Evolutionary conservation across 1,140 invertebrate species (phyloP).

Genomic region (Magallana gigas): DNA sequence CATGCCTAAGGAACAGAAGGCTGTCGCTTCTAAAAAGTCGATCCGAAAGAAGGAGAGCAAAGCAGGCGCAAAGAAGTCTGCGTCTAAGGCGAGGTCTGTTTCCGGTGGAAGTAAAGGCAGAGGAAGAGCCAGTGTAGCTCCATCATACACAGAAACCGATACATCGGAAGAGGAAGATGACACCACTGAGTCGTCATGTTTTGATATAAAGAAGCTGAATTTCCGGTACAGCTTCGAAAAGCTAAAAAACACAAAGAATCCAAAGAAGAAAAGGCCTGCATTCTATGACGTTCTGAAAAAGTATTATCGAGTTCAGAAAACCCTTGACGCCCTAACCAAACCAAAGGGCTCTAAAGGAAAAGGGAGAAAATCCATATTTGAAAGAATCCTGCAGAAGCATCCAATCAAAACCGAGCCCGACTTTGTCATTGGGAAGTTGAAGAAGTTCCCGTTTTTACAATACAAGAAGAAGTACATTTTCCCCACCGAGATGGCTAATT

Average conservation of each 20-base stretch:
- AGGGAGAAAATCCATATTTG: conserved; percentile 38
- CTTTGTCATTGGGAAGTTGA: conserved; percentile 48
- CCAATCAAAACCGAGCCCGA: neutral
- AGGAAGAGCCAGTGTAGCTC: neutral
- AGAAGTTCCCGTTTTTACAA: conserved; percentile 49
- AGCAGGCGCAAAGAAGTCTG: neutral
- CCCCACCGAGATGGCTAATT: conserved; percentile 36
- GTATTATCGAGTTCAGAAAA: conserved; percentile 53
- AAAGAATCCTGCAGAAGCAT: neutral
- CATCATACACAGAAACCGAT: conserved; percentile 27
- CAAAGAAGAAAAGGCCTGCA: conserved; percentile 54
- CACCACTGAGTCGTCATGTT: neutral
- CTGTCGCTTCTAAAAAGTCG: neutral
- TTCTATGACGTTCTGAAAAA: conserved; percentile 58
- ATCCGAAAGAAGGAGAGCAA: neutral
- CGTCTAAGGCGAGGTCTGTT: neutral
- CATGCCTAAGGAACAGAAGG: neutral
- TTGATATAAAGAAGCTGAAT: conserved; percentile 56
- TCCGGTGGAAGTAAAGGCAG: neutral
- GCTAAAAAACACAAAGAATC: conserved; percentile 28
- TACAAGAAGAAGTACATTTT: conserved; percentile 27
- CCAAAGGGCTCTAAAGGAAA: conserved; percentile 33
- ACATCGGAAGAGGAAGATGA: conserved; percentile 10
- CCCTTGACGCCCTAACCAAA: neutral
- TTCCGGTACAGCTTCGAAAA: conserved; percentile 57